phyloP scores from a whole-genome alignment of 2,888 invertebrate species.

The Blera fallax region DNA sequence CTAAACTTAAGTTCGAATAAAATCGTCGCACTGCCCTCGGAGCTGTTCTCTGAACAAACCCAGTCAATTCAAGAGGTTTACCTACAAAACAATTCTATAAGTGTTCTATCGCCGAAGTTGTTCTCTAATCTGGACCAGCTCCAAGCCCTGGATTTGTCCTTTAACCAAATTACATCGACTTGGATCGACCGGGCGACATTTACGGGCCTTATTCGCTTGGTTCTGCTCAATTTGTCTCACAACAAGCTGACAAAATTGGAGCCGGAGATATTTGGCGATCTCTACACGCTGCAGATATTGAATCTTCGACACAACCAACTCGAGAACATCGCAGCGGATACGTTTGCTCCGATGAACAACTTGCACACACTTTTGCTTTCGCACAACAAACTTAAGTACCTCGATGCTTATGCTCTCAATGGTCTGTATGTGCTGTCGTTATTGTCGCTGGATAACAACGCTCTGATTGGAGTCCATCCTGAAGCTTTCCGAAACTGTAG shows the following conservation, averaged over 20 bases:
- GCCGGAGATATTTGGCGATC: constrained; percentile 91
- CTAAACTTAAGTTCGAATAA: constrained; percentile 95
- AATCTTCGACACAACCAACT: constrained; percentile 93
- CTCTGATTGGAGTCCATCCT: constrained; percentile 90
- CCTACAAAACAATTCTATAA: constrained; percentile 95
- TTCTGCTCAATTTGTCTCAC: constrained; percentile 92
- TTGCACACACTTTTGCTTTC: constrained; percentile 93
- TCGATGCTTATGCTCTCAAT: constrained; percentile 93
- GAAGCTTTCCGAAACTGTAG: constrained; percentile 96
- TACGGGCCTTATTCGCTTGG: constrained; percentile 92
- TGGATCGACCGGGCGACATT: constrained; percentile 94
- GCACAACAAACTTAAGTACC: constrained; percentile 91
- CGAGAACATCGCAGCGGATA: constrained; percentile 92
- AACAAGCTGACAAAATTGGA: constrained; percentile 92
- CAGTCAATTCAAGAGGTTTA: constrained; percentile 93
- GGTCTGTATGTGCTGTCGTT: constrained; percentile 93
- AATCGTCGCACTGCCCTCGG: constrained; percentile 92
- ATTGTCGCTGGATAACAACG: constrained; percentile 93
- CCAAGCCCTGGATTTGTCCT: constrained; percentile 91
- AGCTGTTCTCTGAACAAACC: constrained; percentile 90
- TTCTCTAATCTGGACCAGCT: constrained; percentile 93
- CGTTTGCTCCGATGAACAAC: constrained; percentile 95
- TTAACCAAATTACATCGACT: constrained; percentile 92
- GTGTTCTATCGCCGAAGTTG: constrained; percentile 91
- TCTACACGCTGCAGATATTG: constrained; percentile 92